phyloP scores from a whole-genome alignment of 2,888 invertebrate genomes.

The Agrilus biguttatus region DNA sequence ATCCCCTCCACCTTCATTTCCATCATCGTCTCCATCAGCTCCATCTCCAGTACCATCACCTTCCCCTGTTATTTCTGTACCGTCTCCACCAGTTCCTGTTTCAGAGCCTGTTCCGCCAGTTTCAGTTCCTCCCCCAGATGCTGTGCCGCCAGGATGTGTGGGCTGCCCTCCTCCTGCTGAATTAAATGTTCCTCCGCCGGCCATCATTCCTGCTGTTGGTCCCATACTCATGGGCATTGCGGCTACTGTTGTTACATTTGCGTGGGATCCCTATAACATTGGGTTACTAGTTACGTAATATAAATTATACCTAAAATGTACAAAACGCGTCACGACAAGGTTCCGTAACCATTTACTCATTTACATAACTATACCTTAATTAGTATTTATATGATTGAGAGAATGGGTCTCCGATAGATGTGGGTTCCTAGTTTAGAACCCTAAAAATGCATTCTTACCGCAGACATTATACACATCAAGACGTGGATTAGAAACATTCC shows the following conservation, averaged over 20 bases:
- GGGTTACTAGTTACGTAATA: constrained; percentile 1
- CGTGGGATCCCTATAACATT: constrained; percentile 2
- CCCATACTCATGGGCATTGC: constrained; percentile 30
- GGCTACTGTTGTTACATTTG: constrained; percentile 16
- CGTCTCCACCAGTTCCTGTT: constrained; percentile 7
- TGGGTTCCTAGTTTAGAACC: too few species aligned
- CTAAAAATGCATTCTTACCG: constrained; percentile 15
- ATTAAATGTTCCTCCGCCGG: constrained; percentile 4
- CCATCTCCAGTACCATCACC: constrained; percentile 5
- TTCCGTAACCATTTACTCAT: too few species aligned
- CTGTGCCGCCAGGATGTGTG: too few species aligned
- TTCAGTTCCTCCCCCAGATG: too few species aligned
- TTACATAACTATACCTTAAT: too few species aligned
- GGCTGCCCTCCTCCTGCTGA: constrained; percentile 17
- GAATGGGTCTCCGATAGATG: too few species aligned
- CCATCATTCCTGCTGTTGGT: constrained; percentile 17
- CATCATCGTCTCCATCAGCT: constrained; percentile 7
- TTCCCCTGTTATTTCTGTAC: neutral
- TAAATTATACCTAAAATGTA: too few species aligned
- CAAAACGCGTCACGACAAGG: too few species aligned
- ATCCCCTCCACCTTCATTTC: constrained; percentile 4
- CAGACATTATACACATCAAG: constrained; percentile 53
- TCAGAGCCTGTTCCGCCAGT: constrained; percentile 8
- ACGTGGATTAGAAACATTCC: constrained; percentile 68
- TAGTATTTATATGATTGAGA: too few species aligned